phyloP scores from a whole-genome alignment of 2,113 vertebrate genomes.

The Capricornis sumatraensis region DNA sequence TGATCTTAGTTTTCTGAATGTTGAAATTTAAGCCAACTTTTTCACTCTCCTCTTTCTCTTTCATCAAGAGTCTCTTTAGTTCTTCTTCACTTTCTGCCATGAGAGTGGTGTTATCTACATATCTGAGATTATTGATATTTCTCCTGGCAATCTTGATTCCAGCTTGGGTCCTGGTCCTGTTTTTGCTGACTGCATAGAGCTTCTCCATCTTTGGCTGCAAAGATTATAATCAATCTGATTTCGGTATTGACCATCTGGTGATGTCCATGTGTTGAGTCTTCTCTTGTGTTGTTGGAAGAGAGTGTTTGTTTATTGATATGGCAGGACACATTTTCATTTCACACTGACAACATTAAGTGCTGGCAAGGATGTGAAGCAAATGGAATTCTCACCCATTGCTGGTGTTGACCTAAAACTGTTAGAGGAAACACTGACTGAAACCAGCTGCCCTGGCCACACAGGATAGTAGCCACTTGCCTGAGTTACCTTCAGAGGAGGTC shows the following conservation, averaged over 20 bases:
- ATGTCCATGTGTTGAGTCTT: background rate
- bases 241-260: fast-evolving
- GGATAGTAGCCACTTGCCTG: background rate
- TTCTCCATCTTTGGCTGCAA: background rate
- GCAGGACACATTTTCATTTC: background rate
- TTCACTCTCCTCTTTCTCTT: background rate
- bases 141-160: too few species aligned
- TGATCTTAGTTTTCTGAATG: too few species aligned
- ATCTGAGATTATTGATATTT: too few species aligned
- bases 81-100: too few species aligned
- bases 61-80: too few species aligned
- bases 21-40: too few species aligned
- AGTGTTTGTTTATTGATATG: background rate
- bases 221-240: background rate
- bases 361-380: background rate
- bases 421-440: background rate
- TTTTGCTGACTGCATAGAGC: background rate
- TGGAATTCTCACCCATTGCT: background rate
- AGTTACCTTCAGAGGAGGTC: background rate
- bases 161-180: background rate
- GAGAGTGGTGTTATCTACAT: too few species aligned
- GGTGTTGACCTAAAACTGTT: background rate
- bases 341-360: background rate
- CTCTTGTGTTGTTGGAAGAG: background rate
- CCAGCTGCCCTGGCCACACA: background rate